Conservation (phyloP, 1,140 invertebrate species). For the Heterodera schachtii region DNA sequence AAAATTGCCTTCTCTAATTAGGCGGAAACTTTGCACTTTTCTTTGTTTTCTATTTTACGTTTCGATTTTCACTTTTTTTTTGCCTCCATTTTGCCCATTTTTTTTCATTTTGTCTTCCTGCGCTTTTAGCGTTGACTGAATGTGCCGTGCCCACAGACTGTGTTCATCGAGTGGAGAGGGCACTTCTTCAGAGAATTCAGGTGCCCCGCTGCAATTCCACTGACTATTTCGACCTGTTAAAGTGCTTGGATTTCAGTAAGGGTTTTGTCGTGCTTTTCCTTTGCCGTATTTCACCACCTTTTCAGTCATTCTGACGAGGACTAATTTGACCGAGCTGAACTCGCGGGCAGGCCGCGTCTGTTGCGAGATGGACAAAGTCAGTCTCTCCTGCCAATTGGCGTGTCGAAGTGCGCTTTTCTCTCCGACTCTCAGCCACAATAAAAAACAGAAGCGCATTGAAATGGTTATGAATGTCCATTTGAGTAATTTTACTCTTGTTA, state of each 20-base stretch:
- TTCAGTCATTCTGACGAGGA: constrained; percentile 28
- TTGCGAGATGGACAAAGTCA: constrained; percentile 21
- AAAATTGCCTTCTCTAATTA: no score
- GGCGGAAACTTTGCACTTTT: no score
- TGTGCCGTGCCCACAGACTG: constrained; percentile 26
- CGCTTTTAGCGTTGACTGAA: constrained; percentile 22
- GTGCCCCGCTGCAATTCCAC: constrained; percentile 24
- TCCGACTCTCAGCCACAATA: constrained; percentile 30
- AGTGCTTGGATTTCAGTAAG: constrained; percentile 31
- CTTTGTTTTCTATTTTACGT: no score
- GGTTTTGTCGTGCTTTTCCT: not conserved
- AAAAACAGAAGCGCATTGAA: constrained; percentile 36
- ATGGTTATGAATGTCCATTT: not conserved
- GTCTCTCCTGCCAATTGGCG: constrained; percentile 29
- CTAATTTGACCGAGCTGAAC: constrained; percentile 33
- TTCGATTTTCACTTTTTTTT: not conserved
- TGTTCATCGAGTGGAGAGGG: constrained; percentile 8
- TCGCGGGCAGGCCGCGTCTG: constrained; percentile 34
- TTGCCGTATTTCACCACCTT: not conserved
- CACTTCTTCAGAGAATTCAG: constrained; percentile 20
- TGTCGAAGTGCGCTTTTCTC: constrained; percentile 32
- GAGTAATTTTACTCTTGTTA: no score
- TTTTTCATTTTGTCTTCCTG: no score
- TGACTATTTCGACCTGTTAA: constrained; percentile 29
- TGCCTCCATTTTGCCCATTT: not conserved